These are phyloP conservation scores for Nematolebias whitei DNA, from an alignment of 2,113 vertebrate species.

Conservation along the genomic window DNA sequence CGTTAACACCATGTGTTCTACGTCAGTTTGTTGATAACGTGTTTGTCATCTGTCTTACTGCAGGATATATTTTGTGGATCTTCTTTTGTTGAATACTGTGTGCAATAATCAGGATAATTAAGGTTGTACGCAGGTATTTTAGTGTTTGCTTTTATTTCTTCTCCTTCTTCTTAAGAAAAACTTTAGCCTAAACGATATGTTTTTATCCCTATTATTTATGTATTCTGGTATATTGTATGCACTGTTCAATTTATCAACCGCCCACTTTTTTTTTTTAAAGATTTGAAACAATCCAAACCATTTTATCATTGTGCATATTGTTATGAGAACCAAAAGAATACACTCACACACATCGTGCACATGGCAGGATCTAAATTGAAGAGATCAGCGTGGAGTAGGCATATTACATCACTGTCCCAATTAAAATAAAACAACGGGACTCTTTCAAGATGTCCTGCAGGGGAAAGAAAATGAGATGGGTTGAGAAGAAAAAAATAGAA, in stretches of 20 bases:
- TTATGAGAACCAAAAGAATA: conserved; percentile 28
- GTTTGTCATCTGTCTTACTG: conserved; percentile 2
- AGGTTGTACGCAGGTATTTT: background rate
- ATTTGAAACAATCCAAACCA: conserved; percentile 14
- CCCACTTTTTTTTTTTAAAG: conserved; percentile 5
- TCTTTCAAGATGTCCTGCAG: conserved; percentile 79
- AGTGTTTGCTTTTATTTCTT: background rate
- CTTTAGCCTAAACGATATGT: background rate
- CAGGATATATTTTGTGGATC: conserved; percentile 3
- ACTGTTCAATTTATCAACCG: background rate
- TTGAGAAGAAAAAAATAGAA: conserved; percentile 65
- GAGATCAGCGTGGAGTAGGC: conserved; percentile 74
- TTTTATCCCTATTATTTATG: conserved; percentile 3
- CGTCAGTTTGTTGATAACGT: background rate
- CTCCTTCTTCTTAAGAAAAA: conserved; percentile 5
- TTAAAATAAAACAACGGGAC: conserved; percentile 82
- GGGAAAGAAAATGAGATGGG: conserved; percentile 72
- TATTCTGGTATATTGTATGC: background rate
- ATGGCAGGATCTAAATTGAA: conserved; percentile 70
- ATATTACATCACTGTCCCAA: conserved; percentile 79
- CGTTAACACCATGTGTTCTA: background rate
- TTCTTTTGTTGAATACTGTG: background rate
- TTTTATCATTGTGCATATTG: conserved; percentile 10
- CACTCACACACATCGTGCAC: conserved; percentile 21
- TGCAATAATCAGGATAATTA: background rate